Evolutionary conservation across 1,140 invertebrate genomes (phyloP).

Genomic region (Micrasema minimum): DNA sequence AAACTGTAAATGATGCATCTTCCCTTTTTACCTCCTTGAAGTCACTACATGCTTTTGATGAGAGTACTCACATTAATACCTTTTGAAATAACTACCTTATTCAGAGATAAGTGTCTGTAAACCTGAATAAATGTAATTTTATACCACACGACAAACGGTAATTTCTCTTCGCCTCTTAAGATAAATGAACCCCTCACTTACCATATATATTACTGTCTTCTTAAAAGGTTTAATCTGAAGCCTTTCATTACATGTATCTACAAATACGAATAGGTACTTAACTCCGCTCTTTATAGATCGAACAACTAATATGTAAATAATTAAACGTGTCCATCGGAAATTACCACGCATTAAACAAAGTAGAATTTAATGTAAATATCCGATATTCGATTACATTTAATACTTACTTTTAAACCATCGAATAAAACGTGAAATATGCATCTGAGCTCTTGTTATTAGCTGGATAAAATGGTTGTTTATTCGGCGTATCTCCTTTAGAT

Average conservation of each 20-base stretch:
- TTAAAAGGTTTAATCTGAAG: slow-evolving; percentile 32
- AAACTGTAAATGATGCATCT: no score
- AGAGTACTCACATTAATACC: slow-evolving; percentile 4
- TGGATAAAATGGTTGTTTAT: slow-evolving; percentile 40
- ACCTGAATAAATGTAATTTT: slow-evolving; percentile 32
- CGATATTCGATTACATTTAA: slow-evolving; percentile 35
- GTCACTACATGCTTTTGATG: no score
- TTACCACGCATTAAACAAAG: slow-evolving; percentile 40
- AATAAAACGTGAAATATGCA: slow-evolving; percentile 17
- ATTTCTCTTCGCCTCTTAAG: slow-evolving; percentile 18
- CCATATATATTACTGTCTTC: slow-evolving; percentile 39
- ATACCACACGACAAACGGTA: slow-evolving; percentile 29
- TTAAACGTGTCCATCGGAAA: slow-evolving; percentile 44
- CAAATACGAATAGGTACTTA: no score
- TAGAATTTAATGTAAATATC: slow-evolving; percentile 33
- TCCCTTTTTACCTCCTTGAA: no score
- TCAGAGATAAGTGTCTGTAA: slow-evolving; percentile 19
- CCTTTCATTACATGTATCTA: slow-evolving; percentile 25
- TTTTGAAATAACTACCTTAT: slow-evolving; percentile 15
- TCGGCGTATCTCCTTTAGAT: slow-evolving; percentile 49
- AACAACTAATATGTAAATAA: slow-evolving; percentile 43
- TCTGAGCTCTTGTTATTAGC: slow-evolving; percentile 41
- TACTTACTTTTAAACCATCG: slow-evolving; percentile 29
- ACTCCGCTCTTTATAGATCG: slow-evolving; percentile 8
- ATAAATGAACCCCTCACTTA: slow-evolving; percentile 35